These are phyloP conservation scores for Crocodylus rhombifer DNA, from an alignment of 2,797 vertebrate species.

Conservation along the genomic window DNA sequence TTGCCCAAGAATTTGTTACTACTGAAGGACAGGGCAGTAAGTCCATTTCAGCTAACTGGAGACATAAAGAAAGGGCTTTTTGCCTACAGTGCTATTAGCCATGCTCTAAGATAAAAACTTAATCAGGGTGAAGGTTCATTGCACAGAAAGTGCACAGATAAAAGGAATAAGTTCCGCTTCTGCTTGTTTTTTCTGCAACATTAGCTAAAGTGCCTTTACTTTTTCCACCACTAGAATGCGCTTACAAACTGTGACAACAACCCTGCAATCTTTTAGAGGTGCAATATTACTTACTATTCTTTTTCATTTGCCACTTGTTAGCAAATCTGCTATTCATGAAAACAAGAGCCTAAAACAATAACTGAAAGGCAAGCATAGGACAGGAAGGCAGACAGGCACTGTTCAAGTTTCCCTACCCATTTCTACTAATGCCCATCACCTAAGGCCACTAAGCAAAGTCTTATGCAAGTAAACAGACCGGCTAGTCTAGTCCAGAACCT, in stretches of 20 bases:
- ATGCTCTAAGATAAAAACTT: slow-evolving; percentile 68
- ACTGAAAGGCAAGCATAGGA: not conserved
- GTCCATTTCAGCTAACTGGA: slow-evolving; percentile 39
- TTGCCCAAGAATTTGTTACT: slow-evolving; percentile 55
- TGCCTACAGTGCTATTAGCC: slow-evolving; percentile 60
- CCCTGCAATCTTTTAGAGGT: not conserved
- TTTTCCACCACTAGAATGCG: not conserved
- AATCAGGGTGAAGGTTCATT: slow-evolving; percentile 76
- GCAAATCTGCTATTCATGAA: not conserved
- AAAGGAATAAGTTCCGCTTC: slow-evolving; percentile 39
- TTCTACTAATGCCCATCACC: not conserved
- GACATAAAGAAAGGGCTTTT: slow-evolving; percentile 47
- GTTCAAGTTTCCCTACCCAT: not conserved
- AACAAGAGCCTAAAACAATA: not conserved
- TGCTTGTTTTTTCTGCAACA: slow-evolving; percentile 13
- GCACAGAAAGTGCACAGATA: slow-evolving; percentile 63
- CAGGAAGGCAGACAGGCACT: not conserved
- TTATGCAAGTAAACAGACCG: not conserved
- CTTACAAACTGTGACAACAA: not conserved
- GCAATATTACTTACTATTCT: not conserved
- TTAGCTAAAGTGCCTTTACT: slow-evolving; percentile 12
- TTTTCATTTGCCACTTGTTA: not conserved
- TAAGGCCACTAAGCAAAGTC: not conserved
- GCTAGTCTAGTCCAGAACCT: not conserved
- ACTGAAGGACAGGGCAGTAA: slow-evolving; percentile 51